Base-by-base conservation (phyloP, 1,140 invertebrate genomes). In the Sycophila sp. region DNA sequence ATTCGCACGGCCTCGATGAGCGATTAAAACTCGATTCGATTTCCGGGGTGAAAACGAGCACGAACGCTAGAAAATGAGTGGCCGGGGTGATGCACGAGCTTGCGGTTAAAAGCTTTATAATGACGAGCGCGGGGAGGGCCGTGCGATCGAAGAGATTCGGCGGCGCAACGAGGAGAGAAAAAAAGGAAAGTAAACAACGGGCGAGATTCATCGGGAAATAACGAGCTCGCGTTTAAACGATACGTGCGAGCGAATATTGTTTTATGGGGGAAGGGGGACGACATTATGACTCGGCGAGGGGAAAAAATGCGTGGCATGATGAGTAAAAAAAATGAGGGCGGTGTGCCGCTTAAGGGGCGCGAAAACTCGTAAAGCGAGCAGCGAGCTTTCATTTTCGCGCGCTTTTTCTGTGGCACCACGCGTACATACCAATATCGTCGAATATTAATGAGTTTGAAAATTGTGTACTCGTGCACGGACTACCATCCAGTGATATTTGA, bases 381-480 rank as follows among this genome's bases (percentile, higher is more conserved):
- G n/a, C n/a, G n/a, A n/a, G n/a, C n/a, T n/a, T n/a, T n/a, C 15
- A 28, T 53, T 53, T 53, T 53, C 10, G 15, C 4, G 28, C 51
- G 28, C 15, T n/a, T 19, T 15, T 15, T 45, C 19, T 45, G 6
- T 45, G 19, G 13, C 13, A 2, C 0, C 15, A 40, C 40, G 17
- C 17, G 51, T 10, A 22, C 11, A 30, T n/a, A n/a, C 13, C 51
- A 30, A 53, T 53, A 53, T 30, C 7, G 51, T 22, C 51, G 51
- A 15, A 34, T 55, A 55, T 55, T 55, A 55, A 55, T 34, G 30
- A 34, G 51, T 55, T 34, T 32, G 51, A 55, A 55, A 53, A 55
- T 55, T 30, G 28, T 15, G 47, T 13, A 7, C 13, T 5, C 34
- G 5, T 13, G 34, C 13, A 13, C 34, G 34, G 5, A 7, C 5